These are phyloP conservation scores for Drosophila murphyi DNA, from an alignment of 1,140 invertebrate genomes.

Conservation along the genomic window DNA sequence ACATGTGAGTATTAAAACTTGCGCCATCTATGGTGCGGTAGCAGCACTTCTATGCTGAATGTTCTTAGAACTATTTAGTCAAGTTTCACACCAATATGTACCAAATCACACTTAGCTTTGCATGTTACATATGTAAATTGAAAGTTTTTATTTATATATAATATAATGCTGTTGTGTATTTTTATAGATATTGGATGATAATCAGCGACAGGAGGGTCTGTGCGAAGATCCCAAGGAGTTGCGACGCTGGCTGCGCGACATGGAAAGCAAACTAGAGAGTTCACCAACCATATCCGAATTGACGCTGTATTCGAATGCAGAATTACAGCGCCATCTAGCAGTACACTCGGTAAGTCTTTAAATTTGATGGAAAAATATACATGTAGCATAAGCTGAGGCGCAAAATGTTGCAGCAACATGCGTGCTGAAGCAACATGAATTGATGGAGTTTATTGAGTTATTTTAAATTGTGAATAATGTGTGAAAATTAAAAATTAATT, in stretches of 20 bases:
- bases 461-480: too few relatives aligned
- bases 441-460: neutral
- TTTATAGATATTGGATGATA: conserved; percentile 71
- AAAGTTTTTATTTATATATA: neutral
- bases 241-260: conserved; percentile 86
- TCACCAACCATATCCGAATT: conserved; percentile 74
- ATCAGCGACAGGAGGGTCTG: conserved; percentile 64
- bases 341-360: conserved; percentile 78
- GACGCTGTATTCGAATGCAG: conserved; percentile 63
- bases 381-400: conserved; percentile 1
- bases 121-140: neutral
- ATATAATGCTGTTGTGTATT: neutral
- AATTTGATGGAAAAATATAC: neutral
- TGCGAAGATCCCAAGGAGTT: conserved; percentile 80
- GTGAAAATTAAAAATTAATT: too few relatives aligned
- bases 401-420: conserved; percentile 24
- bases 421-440: neutral
- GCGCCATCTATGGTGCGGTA: conserved; percentile 14
- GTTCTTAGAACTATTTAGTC: neutral
- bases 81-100: neutral
- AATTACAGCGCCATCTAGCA: conserved; percentile 76
- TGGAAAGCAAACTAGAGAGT: conserved; percentile 83
- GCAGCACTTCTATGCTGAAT: neutral
- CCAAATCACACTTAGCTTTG: too few relatives aligned
- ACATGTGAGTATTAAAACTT: conserved; percentile 23